A percentile compares a stretch with the other conserved stretches of the same genome.
phyloP scores from a whole-genome alignment of 2,888 invertebrate genomes.

The Tinea semifulvella region DNA sequence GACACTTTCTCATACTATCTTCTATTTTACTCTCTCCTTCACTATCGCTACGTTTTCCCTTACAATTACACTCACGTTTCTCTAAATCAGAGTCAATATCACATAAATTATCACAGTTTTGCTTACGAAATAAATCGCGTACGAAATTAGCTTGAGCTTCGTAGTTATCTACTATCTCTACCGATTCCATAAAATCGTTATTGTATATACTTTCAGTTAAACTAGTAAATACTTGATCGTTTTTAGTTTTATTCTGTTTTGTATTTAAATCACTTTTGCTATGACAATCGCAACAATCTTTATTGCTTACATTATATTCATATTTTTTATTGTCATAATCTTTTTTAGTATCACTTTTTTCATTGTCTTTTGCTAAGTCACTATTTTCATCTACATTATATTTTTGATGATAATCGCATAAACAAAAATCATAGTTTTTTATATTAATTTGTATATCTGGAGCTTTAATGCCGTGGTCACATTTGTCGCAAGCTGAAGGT shows the following conservation, averaged over 20 bases:
- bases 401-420: slow-evolving; percentile 11
- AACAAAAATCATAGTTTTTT: slow-evolving; percentile 8
- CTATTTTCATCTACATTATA: neutral
- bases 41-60: neutral
- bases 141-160: slow-evolving; percentile 51
- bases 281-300: neutral
- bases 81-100: slow-evolving; percentile 14
- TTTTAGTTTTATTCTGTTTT: neutral
- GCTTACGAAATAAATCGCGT: slow-evolving; percentile 39
- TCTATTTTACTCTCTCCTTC: too few species aligned
- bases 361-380: neutral
- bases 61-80: slow-evolving; percentile 13
- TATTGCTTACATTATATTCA: neutral
- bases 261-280: neutral
- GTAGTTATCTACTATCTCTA: slow-evolving; percentile 37
- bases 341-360: neutral
- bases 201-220: slow-evolving; percentile 48
- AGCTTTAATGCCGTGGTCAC: slow-evolving; percentile 20
- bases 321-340: neutral
- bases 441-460: slow-evolving; percentile 8
- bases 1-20: slow-evolving; percentile 29
- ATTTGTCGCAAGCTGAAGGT: slow-evolving; percentile 27
- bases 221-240: neutral
- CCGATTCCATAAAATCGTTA: slow-evolving; percentile 33
- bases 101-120: slow-evolving; percentile 22